Conservation (phyloP, 92 coral and sea anemone species). For the Paragorgia papillata region DNA sequence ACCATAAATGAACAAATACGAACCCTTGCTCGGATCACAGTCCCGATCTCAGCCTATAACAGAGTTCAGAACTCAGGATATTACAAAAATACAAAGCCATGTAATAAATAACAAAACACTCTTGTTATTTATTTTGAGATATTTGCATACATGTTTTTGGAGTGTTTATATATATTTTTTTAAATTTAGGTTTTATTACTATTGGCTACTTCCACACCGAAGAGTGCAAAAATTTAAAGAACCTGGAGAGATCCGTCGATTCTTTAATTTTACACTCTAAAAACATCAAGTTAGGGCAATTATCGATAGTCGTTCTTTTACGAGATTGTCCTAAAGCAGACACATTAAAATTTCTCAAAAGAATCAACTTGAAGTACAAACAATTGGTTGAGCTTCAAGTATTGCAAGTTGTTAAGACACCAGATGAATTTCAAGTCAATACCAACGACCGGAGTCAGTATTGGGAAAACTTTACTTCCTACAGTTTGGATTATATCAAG, state of each 20-base stretch:
- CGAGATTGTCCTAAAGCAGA: constrained; percentile 26
- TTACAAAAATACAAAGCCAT: no score
- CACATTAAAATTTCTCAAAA: not conserved
- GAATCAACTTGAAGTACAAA: constrained; percentile 1
- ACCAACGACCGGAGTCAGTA: constrained; percentile 18
- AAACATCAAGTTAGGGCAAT: constrained; percentile 18
- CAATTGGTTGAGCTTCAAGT: constrained; percentile 11
- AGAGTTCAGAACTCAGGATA: no score
- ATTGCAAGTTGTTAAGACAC: constrained; percentile 26
- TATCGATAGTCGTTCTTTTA: constrained; percentile 41
- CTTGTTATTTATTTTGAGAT: no score
- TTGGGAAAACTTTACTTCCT: constrained; percentile 17
- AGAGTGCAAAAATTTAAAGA: constrained; percentile 26
- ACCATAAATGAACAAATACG: no score
- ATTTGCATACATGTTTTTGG: no score
- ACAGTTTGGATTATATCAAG: constrained; percentile 9
- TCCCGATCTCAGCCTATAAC: no score
- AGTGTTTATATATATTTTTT: not conserved
- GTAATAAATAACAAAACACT: no score
- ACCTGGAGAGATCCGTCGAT: constrained; percentile 39
- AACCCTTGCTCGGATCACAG: no score
- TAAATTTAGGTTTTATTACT: constrained; percentile 44
- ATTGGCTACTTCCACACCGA: constrained; percentile 48
- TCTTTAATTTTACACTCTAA: constrained; percentile 36
- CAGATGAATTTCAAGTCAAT: not conserved